Evolutionary conservation across 2,113 vertebrate species (phyloP), one percentile per base, ranked within the genome.

Genomic region (Herpetotheres cachinnans): DNA sequence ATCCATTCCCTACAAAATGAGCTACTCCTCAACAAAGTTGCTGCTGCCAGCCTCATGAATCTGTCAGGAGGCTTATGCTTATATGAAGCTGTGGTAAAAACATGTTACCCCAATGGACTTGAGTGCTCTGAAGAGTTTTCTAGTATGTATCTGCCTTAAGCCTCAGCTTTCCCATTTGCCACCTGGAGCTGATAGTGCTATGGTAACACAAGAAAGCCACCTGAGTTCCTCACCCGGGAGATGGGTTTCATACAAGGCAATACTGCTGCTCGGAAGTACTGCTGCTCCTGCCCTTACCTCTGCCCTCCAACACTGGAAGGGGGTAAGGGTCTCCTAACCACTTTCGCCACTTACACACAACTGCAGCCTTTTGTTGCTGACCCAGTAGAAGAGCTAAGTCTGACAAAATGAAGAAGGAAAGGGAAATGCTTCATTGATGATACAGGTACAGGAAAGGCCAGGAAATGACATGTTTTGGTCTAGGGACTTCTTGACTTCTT

Each of bases 21-120:
- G 10, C 29, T 69, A 62, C 42, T 90, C 19, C 63, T 78, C 70
- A 67, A 50, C 67, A 76, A 90, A 71, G 24, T 61, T 58, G 34
- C 88, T 86, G 36, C 79, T 90, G 21, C 82, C 67, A 95, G 59
- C 83, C 47, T 86, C 62, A 36, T 86, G 72, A 86, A 56, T 91
- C 29, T 79, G 78, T 50, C 38, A 63, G 77, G 55, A 73, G 72
- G 42, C 38, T 94, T 95, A 83, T 52, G 15, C 40, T 86, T 89
- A 86, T 25, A 65, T 1, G 19, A 89, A 94, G 52, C 52, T 82
- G n/a, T 52, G 52, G 55, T 91, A 86, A 89, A 96, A 96, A 71
- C 7, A 18, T 44, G 26, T 91, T 69, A 79, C 32, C 56, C 29
- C 59, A 55, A 63, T 36, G 52, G 89, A 82, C 65, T 40, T 87